A percentile compares a stretch with the other conserved stretches of the same genome.
Conservation (phyloP, 2,888 invertebrate genomes). For the Pseudanteris insignis region DNA sequence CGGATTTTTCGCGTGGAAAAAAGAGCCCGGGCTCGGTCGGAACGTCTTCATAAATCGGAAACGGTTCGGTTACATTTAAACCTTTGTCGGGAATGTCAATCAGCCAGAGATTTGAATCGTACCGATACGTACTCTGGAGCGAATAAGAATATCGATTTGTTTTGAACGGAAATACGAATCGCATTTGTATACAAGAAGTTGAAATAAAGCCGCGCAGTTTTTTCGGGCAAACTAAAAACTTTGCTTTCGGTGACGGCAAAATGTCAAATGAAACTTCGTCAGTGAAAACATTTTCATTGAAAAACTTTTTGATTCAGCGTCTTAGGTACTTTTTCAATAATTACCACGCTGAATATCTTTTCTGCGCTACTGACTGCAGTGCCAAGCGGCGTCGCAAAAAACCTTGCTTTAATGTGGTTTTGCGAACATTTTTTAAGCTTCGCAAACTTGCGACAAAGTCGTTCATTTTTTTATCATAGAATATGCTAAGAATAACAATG, state of each 20-base stretch:
- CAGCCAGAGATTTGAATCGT: too few relatives aligned
- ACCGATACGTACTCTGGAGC: too few relatives aligned
- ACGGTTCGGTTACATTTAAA: too few relatives aligned
- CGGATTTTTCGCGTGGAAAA: too few relatives aligned
- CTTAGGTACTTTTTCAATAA: constrained; percentile 28
- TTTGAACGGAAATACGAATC: constrained; percentile 21
- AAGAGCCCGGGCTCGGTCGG: too few relatives aligned
- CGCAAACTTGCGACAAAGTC: too few relatives aligned
- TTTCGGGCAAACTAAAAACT: constrained; percentile 20
- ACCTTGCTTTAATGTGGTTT: constrained; percentile 2
- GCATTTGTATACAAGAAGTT: constrained; percentile 31
- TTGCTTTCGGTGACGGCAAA: constrained; percentile 25
- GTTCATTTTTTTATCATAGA: too few relatives aligned
- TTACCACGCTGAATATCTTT: constrained; percentile 12
- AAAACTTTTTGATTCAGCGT: constrained; percentile 24
- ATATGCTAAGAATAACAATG: too few relatives aligned
- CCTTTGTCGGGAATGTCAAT: too few relatives aligned
- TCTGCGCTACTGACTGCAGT: not conserved
- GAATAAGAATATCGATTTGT: constrained; percentile 29
- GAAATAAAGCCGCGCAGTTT: constrained; percentile 25
- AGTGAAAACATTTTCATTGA: constrained; percentile 33
- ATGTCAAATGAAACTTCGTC: constrained; percentile 26
- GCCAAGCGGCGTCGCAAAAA: constrained; percentile 13
- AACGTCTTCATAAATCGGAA: too few relatives aligned
- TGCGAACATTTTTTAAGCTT: not conserved